Evolutionary conservation across 2,888 invertebrate species (phyloP).

Genomic region (Lepidocyrtoides sp.): DNA sequence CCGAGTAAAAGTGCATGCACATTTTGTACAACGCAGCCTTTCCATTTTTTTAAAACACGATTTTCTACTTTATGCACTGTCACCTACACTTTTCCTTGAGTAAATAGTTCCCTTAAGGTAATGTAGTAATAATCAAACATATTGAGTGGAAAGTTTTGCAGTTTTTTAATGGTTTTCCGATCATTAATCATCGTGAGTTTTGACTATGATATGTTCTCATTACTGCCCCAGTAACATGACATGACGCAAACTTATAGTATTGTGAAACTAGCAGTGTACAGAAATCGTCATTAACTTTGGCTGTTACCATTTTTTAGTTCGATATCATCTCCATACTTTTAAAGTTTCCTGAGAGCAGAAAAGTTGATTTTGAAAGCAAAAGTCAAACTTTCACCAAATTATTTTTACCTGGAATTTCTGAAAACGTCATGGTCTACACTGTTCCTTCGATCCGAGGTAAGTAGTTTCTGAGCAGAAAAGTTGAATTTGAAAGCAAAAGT

Average conservation of each 20-base stretch:
- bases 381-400: background rate
- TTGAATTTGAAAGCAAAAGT: background rate
- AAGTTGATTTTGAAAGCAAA: background rate
- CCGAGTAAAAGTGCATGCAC: too few relatives aligned
- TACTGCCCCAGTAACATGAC: background rate
- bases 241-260: background rate
- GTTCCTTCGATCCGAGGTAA: background rate
- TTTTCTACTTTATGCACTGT: slow-evolving; percentile 53
- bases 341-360: too few relatives aligned
- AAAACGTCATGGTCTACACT: slow-evolving; percentile 48
- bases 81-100: slow-evolving; percentile 34
- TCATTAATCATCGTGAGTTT: slow-evolving; percentile 65
- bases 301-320: too few relatives aligned
- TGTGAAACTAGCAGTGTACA: too few relatives aligned
- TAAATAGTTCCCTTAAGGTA: slow-evolving; percentile 1
- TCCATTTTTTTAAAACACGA: slow-evolving; percentile 28
- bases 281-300: background rate
- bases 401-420: background rate
- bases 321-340: too few relatives aligned
- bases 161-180: slow-evolving; percentile 42
- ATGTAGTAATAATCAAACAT: slow-evolving; percentile 28
- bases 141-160: slow-evolving; percentile 52
- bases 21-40: too few relatives aligned
- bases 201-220: slow-evolving; percentile 17
- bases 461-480: background rate